Base-by-base conservation (phyloP, 2,888 invertebrate species). In the Drosophila mettleri region DNA sequence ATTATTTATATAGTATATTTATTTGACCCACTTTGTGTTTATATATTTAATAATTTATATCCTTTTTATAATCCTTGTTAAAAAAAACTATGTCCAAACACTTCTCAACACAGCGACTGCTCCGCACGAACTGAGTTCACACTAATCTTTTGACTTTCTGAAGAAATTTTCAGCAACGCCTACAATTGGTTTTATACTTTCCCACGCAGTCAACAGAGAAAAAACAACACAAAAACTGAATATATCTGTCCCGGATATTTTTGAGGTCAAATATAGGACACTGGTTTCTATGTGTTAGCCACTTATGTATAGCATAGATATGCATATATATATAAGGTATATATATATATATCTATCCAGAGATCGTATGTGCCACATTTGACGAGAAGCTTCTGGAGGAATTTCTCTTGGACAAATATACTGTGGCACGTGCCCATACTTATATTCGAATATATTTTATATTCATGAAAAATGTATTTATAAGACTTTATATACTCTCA, bases 231-330 rank as follows among this genome's bases (percentile, higher is more conserved):
- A 29, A 53, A 43, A 59, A 53, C 18, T 10, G 1, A 29, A 58
- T 51, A 70, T 52, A 52, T 59, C 64, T 27, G 59, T 74, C 80
- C 78, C 74, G 78, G 75, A 71, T 73, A 46, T 39, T 65, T 74
- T 76, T 75, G 72, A 87, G 85, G 85, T 85, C 85, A 72, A 87
- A 85, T 85, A 87, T 85, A 85, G 85, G 85, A 85, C 87, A 74
- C 20, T 64, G 36, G 61, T 45, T 49, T 69, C 46, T 52, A 54
- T 59, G 52, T 54, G 53, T 39, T 41, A 55, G 43, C 16, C 53
- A 60, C 58, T 33, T 39, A 69, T 54, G 53, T 62, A 43, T 59
- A 46, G 24, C 51, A 14, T 38, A 8, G 31, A 62, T 24, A 45
- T 18, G 39, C 14, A 51, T 16, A 51, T 41, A 60, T 57, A 46